Base-by-base conservation (phyloP, 2,888 invertebrate genomes). In the Cryptops parisi region DNA sequence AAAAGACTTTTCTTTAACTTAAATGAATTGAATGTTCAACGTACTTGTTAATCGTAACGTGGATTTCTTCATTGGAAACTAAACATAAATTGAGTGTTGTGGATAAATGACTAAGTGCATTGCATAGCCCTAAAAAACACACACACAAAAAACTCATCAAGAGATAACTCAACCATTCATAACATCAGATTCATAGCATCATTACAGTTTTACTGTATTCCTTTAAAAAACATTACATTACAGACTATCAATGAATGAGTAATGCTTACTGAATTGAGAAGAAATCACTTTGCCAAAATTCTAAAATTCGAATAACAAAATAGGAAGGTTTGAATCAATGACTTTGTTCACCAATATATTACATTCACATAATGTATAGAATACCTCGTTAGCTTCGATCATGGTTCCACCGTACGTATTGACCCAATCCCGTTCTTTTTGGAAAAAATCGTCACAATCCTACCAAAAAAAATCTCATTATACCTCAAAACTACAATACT, bases 391-490 rank as follows among this genome's bases (percentile, higher is more conserved):
- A 21, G 63, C 59, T 55, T 67, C 66, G 58, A 66, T 67, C 24
- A 69, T 62, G 40, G 60, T 59, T 43, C 61, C 60, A 17, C 62
- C 59, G 59, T 67, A 69, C 25, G 64, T 61, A 26, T 57, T 60
- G 21, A 64, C 61, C 65, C 67, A 67, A 49, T 68, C 68, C 50
- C 70, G 60, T 60, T 69, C 68, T 47, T 64, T 66, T 52, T 68
- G 66, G 60, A 71, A 72, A 54, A 61, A 62, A 46, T 62, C 62
- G 39, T 61, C 62, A 50, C 60, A 60, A 54, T 62, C 62, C 40
- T 60, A 3, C 12, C 9, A 41, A n/a, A n/a, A 48, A 54, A 44
- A 54, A 58, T 27, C 15, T 22, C 15, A 19, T 24, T 19, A 22
- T 25, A 22, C 22, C 17, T 45, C n/a, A 45, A 25, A 22, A 49